phyloP scores from a whole-genome alignment of 2,888 invertebrate species.

The Chelonus formosanus region DNA sequence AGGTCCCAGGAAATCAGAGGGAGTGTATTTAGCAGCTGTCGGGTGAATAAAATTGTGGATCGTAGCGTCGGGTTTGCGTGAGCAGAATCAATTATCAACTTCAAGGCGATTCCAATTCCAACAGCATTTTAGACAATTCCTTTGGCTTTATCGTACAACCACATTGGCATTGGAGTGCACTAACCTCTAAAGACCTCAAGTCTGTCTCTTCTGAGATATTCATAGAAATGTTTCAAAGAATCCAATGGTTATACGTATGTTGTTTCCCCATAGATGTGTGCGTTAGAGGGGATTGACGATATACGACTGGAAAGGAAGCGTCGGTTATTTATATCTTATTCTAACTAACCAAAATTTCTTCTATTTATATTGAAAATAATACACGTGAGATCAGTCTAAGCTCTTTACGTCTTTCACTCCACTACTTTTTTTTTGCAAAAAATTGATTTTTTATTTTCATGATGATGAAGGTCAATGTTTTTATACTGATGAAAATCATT shows the following conservation, averaged over 20 bases:
- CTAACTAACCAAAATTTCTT: neutral
- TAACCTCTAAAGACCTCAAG: slow-evolving; percentile 14
- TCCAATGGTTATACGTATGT: slow-evolving; percentile 51
- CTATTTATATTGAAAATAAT: slow-evolving; percentile 1
- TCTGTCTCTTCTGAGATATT: slow-evolving; percentile 53
- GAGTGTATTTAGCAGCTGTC: slow-evolving; percentile 2
- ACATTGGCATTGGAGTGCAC: slow-evolving; percentile 13
- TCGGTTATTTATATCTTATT: slow-evolving; percentile 22
- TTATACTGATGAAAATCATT: too few species aligned
- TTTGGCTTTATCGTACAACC: slow-evolving; percentile 12
- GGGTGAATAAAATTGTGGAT: slow-evolving; percentile 14
- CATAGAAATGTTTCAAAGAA: slow-evolving; percentile 55
- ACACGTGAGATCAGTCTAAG: too few species aligned
- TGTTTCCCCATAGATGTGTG: slow-evolving; percentile 5
- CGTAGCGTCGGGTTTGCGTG: slow-evolving; percentile 22
- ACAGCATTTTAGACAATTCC: slow-evolving; percentile 14
- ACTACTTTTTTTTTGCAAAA: too few species aligned
- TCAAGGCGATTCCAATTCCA: slow-evolving; percentile 26
- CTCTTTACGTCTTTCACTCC: too few species aligned
- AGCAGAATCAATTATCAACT: slow-evolving; percentile 31
- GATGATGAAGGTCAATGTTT: too few species aligned
- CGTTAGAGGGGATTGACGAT: neutral
- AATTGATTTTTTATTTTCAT: too few species aligned
- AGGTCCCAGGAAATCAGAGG: too few species aligned
- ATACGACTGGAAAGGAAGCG: slow-evolving; percentile 9